These are phyloP conservation scores for Drosophila bocqueti DNA, from an alignment of 1,140 invertebrate genomes.

Conservation along the genomic window DNA sequence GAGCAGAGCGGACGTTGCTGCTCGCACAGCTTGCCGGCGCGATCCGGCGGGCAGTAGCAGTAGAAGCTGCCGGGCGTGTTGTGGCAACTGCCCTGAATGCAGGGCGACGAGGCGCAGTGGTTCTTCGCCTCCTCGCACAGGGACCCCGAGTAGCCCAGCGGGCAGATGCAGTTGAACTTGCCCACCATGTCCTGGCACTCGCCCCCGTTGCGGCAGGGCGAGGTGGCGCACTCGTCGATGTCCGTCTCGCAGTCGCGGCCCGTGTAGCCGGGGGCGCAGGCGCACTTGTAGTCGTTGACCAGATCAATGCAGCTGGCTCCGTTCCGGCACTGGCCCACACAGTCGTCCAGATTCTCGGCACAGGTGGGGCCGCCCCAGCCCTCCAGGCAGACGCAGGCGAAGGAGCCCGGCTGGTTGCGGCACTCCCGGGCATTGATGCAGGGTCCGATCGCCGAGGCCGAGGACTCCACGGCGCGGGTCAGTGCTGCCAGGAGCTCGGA, in stretches of 20 bases:
- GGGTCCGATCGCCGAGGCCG: conserved; percentile 85
- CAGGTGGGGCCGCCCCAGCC: conserved; percentile 96
- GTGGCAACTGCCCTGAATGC: conserved; percentile 92
- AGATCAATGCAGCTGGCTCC: conserved; percentile 91
- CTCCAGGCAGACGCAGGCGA: conserved; percentile 91
- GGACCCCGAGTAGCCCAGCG: conserved; percentile 92
- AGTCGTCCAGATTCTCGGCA: conserved; percentile 95
- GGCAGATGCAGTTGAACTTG: conserved; percentile 90
- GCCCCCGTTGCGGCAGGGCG: conserved; percentile 93
- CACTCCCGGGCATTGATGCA: conserved; percentile 94
- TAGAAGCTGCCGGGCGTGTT: conserved; percentile 95
- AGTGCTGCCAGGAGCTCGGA: conserved; percentile 92
- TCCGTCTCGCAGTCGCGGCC: conserved; percentile 90
- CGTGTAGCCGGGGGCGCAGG: conserved; percentile 91
- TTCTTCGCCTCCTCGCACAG: conserved; percentile 93
- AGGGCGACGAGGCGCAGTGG: conserved; percentile 93
- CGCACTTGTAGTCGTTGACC: conserved; percentile 93
- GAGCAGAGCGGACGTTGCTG: conserved; percentile 87
- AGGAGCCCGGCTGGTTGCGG: conserved; percentile 92
- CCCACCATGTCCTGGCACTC: conserved; percentile 91
- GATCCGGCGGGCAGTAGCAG: conserved; percentile 94
- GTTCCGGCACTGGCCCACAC: conserved; percentile 93
- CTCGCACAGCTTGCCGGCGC: conserved; percentile 96
- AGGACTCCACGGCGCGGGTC: conserved; percentile 93
- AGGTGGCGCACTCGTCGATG: conserved; percentile 88